A percentile compares a stretch with the other conserved stretches of the same genome.
Evolutionary conservation across 2,888 invertebrate genomes (phyloP).

Genomic region (Andrena minutula): DNA sequence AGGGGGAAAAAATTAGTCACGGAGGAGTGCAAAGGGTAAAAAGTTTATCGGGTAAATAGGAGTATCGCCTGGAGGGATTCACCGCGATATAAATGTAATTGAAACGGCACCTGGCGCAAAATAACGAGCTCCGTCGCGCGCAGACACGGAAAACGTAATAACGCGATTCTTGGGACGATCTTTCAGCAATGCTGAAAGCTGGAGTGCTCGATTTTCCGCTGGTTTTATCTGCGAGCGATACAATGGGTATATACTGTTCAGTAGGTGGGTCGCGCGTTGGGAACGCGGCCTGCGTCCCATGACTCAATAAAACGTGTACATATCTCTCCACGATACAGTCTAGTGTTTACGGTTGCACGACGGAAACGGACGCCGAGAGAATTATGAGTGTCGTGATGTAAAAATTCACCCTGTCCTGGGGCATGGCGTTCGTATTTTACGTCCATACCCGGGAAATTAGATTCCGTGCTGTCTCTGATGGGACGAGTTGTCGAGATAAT

Average conservation of each 20-base stretch:
- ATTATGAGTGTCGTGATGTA: constrained; percentile 3
- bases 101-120: constrained; percentile 20
- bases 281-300: constrained; percentile 18
- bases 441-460: background rate
- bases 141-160: constrained; percentile 20
- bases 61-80: background rate
- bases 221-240: constrained; percentile 12
- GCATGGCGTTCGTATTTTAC: constrained; percentile 20
- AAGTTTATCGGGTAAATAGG: constrained; percentile 4
- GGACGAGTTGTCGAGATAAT: background rate
- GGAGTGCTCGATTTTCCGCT: constrained; percentile 27
- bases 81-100: constrained; percentile 32
- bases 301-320: constrained; percentile 45
- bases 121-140: constrained; percentile 39
- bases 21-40: background rate
- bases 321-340: constrained; percentile 11
- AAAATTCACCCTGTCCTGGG: constrained; percentile 9
- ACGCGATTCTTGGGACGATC: constrained; percentile 13
- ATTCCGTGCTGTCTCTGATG: background rate
- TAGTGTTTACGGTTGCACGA: constrained; percentile 5
- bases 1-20: constrained; percentile 4
- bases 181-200: constrained; percentile 1
- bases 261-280: background rate
- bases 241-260: background rate
- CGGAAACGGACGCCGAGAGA: constrained; percentile 17